These are phyloP conservation scores for Mythimna impura DNA, from an alignment of 2,888 invertebrate genomes.

Conservation along the genomic window DNA sequence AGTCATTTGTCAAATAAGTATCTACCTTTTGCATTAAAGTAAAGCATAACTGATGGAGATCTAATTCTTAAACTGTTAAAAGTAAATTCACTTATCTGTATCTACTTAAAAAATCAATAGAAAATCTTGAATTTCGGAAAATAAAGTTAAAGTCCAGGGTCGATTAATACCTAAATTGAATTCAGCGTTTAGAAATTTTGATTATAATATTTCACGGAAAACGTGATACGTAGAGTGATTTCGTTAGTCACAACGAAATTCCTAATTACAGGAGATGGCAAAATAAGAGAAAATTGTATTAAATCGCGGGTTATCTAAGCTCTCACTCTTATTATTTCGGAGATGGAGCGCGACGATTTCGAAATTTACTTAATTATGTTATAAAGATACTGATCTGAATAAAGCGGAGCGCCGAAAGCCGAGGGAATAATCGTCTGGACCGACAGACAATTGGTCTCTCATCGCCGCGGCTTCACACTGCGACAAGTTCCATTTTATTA, in stretches of 20 bases:
- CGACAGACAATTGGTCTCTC: constrained; percentile 73
- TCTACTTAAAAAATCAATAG: neutral
- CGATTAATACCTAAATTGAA: constrained; percentile 23
- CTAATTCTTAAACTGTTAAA: neutral
- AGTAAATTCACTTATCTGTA: neutral
- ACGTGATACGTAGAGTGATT: constrained; percentile 72
- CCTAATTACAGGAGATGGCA: constrained; percentile 78
- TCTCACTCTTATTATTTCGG: constrained; percentile 82
- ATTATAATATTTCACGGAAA: constrained; percentile 64
- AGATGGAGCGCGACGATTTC: constrained; percentile 79
- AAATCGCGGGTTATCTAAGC: constrained; percentile 81
- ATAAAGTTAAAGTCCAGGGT: constrained; percentile 14
- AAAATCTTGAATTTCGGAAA: constrained; percentile 13
- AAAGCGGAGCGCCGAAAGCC: constrained; percentile 72
- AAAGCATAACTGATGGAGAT: neutral
- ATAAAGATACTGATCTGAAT: constrained; percentile 83
- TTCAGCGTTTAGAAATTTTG: constrained; percentile 31
- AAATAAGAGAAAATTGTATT: constrained; percentile 80
- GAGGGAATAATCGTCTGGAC: constrained; percentile 66
- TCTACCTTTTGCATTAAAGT: neutral
- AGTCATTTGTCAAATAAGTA: constrained; percentile 36
- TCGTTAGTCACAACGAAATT: constrained; percentile 73
- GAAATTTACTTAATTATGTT: constrained; percentile 86
- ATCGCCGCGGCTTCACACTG: constrained; percentile 57
- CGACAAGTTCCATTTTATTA: constrained; percentile 54